Conservation (phyloP, 1,140 invertebrate genomes). For the Lordiphosa mommai region DNA sequence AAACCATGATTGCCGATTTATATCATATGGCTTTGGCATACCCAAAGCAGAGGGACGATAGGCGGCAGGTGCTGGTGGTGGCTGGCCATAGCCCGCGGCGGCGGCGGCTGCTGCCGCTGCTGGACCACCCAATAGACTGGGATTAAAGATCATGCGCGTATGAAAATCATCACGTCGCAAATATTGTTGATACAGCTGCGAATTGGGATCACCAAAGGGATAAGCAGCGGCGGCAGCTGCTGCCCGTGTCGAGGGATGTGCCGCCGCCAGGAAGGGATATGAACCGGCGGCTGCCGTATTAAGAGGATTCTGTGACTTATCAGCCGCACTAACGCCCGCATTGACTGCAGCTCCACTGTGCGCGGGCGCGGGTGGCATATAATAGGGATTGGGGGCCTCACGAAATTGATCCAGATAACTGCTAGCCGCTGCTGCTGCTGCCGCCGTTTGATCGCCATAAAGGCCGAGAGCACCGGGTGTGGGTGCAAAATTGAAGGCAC, state of each 20-base stretch:
- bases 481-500: constrained; percentile 86
- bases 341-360: constrained; percentile 79
- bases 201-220: constrained; percentile 82
- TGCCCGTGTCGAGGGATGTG: constrained; percentile 80
- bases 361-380: constrained; percentile 81
- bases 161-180: constrained; percentile 84
- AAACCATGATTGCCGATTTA: constrained; percentile 76
- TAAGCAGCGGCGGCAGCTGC: constrained; percentile 80
- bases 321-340: constrained; percentile 72
- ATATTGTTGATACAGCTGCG: constrained; percentile 86
- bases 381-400: constrained; percentile 81
- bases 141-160: constrained; percentile 81
- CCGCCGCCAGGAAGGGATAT: constrained; percentile 69
- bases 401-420: constrained; percentile 85
- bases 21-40: constrained; percentile 85
- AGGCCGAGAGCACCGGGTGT: constrained; percentile 81
- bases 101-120: constrained; percentile 72
- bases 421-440: constrained; percentile 67
- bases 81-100: constrained; percentile 80
- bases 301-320: constrained; percentile 56
- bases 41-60: constrained; percentile 83
- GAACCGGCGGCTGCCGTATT: constrained; percentile 66
- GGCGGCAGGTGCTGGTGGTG: constrained; percentile 82
- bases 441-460: constrained; percentile 82
- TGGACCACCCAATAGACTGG: constrained; percentile 81